Percentiles rank a stretch among this genome's conserved stretches.
Conservation (phyloP, 2,113 vertebrate species). For the Suncus etruscus region DNA sequence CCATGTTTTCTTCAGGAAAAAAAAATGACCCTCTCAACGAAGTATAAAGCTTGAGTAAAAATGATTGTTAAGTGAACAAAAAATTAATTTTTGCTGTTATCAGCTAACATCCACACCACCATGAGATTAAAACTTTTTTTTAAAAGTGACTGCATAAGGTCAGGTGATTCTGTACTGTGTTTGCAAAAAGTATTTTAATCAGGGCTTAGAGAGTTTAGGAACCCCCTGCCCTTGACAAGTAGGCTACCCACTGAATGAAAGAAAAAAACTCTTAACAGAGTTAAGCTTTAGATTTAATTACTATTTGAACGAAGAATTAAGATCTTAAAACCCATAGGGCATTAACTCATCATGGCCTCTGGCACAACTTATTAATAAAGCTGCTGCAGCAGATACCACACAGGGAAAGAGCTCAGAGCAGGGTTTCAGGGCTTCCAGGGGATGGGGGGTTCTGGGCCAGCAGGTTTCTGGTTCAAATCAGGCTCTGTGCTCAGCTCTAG, state of each 20-base stretch:
- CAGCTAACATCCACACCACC: conserved; percentile 68
- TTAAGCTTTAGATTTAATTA: conserved; percentile 67
- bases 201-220: conserved; percentile 58
- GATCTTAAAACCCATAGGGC: conserved; percentile 62
- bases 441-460: no score
- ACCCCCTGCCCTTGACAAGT: conserved; percentile 63
- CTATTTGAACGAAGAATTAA: conserved; percentile 75
- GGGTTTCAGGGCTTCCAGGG: no score
- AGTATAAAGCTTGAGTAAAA: conserved; percentile 48
- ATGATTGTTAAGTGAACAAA: conserved; percentile 10
- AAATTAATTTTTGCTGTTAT: conserved; percentile 46
- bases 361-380: conserved; percentile 70
- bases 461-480: no score
- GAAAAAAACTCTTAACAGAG: conserved; percentile 41
- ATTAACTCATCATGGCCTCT: conserved; percentile 66
- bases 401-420: neutral
- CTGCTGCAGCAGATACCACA: conserved; percentile 48
- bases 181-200: conserved; percentile 71
- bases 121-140: neutral
- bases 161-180: conserved; percentile 16
- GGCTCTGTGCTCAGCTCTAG: no score
- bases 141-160: neutral
- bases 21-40: conserved; percentile 36
- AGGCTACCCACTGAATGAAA: conserved; percentile 32
- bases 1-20: conserved; percentile 27